phyloP scores from a whole-genome alignment of 2,888 invertebrate genomes.

The Coremacera marginata region DNA sequence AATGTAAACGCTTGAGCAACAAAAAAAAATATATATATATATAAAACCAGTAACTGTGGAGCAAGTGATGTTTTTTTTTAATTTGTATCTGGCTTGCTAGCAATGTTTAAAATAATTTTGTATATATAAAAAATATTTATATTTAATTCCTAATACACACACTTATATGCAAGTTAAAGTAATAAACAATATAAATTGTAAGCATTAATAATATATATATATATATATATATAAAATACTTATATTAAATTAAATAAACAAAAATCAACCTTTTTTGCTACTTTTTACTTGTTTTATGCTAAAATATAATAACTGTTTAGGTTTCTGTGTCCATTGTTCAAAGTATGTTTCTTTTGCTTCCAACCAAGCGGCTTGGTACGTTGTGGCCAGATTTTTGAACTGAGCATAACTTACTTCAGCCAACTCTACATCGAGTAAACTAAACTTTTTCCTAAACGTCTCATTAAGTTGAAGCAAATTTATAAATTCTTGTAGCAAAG shows the following conservation, averaged over 20 bases:
- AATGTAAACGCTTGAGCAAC: no score
- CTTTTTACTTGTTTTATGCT: neutral
- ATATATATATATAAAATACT: neutral
- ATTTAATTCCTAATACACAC: neutral
- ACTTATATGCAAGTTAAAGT: conserved; percentile 1
- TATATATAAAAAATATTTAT: conserved; percentile 9
- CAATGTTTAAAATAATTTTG: conserved; percentile 4
- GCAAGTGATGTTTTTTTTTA: no score
- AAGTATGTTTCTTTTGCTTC: conserved; percentile 71
- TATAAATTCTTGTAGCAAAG: conserved; percentile 71
- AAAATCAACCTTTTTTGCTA: conserved; percentile 8
- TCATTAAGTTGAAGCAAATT: conserved; percentile 65
- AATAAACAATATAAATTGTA: conserved; percentile 5
- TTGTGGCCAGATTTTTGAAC: conserved; percentile 54
- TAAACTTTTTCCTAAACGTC: conserved; percentile 48
- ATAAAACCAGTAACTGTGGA: no score
- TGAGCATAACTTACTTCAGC: conserved; percentile 51
- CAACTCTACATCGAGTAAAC: conserved; percentile 38
- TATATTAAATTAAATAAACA: conserved; percentile 2
- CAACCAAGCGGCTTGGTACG: conserved; percentile 69
- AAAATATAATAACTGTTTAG: conserved; percentile 58
- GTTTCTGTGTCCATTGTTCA: conserved; percentile 73
- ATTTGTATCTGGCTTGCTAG: no score
- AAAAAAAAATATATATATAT: no score
- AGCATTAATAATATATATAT: conserved; percentile 10